Conservation (phyloP, 1,140 invertebrate species). For the Drosophila nigromelanica region DNA sequence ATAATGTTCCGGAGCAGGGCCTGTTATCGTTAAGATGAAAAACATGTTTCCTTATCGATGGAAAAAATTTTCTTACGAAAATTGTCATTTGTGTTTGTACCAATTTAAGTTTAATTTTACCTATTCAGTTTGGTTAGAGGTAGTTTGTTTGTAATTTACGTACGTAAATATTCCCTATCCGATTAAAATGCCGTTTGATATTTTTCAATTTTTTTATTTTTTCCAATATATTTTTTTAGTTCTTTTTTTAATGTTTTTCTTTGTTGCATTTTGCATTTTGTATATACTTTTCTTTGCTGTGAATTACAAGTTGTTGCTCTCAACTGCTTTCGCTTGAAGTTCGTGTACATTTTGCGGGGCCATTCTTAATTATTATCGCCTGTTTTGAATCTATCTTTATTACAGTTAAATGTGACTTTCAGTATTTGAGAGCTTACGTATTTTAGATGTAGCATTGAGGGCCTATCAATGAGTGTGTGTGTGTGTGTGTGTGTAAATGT, state of each 20-base stretch:
- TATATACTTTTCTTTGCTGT: slow-evolving; percentile 71
- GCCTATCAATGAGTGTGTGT: slow-evolving; percentile 13
- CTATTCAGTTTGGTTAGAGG: neutral
- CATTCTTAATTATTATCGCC: slow-evolving; percentile 35
- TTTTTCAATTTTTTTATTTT: slow-evolving; percentile 83
- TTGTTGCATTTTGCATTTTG: slow-evolving; percentile 62
- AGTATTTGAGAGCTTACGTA: slow-evolving; percentile 43
- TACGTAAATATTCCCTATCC: neutral
- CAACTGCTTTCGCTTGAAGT: slow-evolving; percentile 49
- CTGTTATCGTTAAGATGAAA: too few species aligned
- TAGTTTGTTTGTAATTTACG: neutral
- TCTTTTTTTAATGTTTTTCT: slow-evolving; percentile 69
- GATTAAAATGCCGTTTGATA: slow-evolving; percentile 20
- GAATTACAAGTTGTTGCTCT: slow-evolving; percentile 58
- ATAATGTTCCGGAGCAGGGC: too few species aligned
- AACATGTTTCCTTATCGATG: too few species aligned
- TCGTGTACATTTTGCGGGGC: slow-evolving; percentile 50
- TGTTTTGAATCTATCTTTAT: slow-evolving; percentile 15
- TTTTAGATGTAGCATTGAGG: slow-evolving; percentile 29
- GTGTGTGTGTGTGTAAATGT: slow-evolving; percentile 2
- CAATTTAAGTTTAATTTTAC: too few species aligned
- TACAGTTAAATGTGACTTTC: slow-evolving; percentile 20
- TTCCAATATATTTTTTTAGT: slow-evolving; percentile 67
- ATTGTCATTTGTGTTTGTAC: too few species aligned
- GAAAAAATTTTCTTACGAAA: too few species aligned